phyloP scores from a whole-genome alignment of 1,140 invertebrate species.

The Aleiodes sp. region DNA sequence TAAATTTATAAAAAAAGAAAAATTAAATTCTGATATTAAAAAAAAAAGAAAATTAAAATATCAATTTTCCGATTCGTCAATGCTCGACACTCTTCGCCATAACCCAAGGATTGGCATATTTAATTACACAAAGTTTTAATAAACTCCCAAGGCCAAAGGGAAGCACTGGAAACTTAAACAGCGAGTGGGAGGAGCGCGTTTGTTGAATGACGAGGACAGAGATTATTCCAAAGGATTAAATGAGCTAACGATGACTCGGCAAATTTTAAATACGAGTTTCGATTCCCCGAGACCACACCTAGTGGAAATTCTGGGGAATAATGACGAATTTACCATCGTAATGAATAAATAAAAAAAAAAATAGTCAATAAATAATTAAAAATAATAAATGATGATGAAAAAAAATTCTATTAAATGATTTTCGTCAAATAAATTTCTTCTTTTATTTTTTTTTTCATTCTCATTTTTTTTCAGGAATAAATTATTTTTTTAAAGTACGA shows the following conservation, averaged over 20 bases:
- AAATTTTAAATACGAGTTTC: slow-evolving; percentile 54
- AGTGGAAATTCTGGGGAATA: not conserved
- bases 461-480: too few relatives aligned
- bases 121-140: slow-evolving; percentile 19
- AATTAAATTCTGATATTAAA: too few relatives aligned
- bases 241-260: slow-evolving; percentile 64
- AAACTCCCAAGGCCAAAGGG: slow-evolving; percentile 5
- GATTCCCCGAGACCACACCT: slow-evolving; percentile 39
- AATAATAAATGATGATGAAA: not conserved
- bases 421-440: too few relatives aligned
- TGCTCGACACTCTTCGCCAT: not conserved
- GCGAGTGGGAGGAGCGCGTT: too few relatives aligned
- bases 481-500: too few relatives aligned
- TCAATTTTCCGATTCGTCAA: too few relatives aligned
- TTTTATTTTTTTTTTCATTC: too few relatives aligned
- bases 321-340: not conserved
- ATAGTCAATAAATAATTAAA: not conserved
- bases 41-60: too few relatives aligned
- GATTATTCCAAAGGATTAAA: slow-evolving; percentile 64
- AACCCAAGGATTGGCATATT: not conserved
- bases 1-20: too few relatives aligned
- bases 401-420: too few relatives aligned
- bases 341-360: not conserved
- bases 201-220: slow-evolving; percentile 37
- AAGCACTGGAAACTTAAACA: too few relatives aligned